Percentiles rank a stretch among this genome's conserved stretches.
Conservation (phyloP, 2,888 invertebrate genomes). For the Tiphia femorata region DNA sequence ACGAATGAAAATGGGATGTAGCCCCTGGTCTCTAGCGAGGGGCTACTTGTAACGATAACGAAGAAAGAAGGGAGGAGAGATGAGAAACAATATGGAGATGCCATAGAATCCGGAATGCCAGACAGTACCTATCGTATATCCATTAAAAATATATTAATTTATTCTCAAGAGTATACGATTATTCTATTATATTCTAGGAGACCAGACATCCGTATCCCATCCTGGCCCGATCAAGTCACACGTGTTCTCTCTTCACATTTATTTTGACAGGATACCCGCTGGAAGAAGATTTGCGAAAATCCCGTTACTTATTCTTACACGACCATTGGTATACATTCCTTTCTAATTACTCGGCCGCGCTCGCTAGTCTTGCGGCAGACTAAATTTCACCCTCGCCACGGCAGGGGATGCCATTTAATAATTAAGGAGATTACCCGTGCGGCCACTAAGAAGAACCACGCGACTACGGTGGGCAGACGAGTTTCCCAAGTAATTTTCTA, state of each 20-base stretch:
- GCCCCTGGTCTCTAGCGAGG: constrained; percentile 9
- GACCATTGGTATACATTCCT: no score
- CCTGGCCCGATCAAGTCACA: background rate
- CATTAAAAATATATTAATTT: constrained; percentile 69
- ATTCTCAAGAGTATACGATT: constrained; percentile 61
- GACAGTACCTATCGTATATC: constrained; percentile 67
- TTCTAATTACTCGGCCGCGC: background rate
- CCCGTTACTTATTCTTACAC: no score
- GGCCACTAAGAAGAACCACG: no score
- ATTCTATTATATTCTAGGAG: constrained; percentile 15
- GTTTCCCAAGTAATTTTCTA: no score
- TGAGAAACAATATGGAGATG: constrained; percentile 42
- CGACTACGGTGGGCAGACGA: no score
- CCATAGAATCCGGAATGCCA: constrained; percentile 61
- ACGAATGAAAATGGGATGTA: constrained; percentile 40
- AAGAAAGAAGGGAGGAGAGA: background rate
- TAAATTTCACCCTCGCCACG: no score
- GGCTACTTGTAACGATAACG: background rate
- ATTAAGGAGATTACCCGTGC: no score
- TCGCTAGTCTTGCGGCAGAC: background rate
- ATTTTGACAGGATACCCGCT: no score
- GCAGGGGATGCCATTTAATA: no score
- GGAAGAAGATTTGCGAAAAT: no score
- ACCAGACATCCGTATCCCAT: background rate
- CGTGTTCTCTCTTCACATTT: background rate